Conservation (phyloP, 2,888 invertebrate genomes). For the Chrysolina haemoptera region DNA sequence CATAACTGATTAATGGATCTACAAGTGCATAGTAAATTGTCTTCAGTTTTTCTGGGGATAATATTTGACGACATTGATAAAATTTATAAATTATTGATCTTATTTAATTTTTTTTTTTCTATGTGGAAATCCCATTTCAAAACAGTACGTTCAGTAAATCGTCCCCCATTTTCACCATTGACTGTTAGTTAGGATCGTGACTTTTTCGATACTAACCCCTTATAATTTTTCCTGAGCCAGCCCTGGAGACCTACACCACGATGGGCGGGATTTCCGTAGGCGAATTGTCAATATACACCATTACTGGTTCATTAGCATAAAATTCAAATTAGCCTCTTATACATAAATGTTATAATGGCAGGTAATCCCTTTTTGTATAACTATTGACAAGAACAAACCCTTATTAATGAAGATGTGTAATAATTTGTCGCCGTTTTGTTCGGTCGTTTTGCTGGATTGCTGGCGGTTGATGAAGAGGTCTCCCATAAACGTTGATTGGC, state of each 20-base stretch:
- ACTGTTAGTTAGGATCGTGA: no score
- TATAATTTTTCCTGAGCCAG: not conserved
- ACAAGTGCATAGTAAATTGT: no score
- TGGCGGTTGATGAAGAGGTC: conserved; percentile 14
- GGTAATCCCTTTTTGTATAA: conserved; percentile 26
- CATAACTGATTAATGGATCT: no score
- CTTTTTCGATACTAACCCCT: no score
- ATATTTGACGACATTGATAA: no score
- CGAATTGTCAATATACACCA: conserved; percentile 52
- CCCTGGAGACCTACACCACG: not conserved
- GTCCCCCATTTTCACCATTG: no score
- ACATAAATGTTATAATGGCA: conserved; percentile 24
- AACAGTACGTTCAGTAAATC: no score
- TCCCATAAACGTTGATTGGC: conserved; percentile 10
- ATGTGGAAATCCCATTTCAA: no score
- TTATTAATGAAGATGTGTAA: conserved; percentile 23
- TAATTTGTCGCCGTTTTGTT: not conserved
- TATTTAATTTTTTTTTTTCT: no score
- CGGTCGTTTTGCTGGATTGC: not conserved
- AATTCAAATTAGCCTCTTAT: conserved; percentile 50
- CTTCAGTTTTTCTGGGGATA: no score
- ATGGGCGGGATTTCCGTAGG: conserved; percentile 46
- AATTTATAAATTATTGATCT: no score
- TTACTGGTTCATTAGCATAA: conserved; percentile 51
- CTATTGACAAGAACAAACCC: conserved; percentile 13